These are phyloP conservation scores for Rutpela maculata DNA, from an alignment of 2,888 invertebrate genomes.

Conservation along the genomic window DNA sequence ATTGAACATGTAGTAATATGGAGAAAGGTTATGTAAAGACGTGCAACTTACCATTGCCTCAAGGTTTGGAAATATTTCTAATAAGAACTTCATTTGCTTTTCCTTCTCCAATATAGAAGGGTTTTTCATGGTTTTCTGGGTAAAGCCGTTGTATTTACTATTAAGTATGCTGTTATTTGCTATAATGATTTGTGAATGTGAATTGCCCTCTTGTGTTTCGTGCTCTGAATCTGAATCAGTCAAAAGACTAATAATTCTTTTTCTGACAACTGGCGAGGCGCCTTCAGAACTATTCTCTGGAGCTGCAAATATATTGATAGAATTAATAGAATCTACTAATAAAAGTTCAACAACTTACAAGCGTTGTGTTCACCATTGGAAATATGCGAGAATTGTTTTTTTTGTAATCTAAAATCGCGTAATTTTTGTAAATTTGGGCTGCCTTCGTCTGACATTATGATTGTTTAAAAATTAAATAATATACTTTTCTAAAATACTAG, in stretches of 20 bases:
- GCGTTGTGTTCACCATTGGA: conserved; percentile 59
- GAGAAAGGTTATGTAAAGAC: background rate
- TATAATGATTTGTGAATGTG: conserved; percentile 38
- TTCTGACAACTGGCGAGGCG: conserved; percentile 36
- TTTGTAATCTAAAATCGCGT: conserved; percentile 83
- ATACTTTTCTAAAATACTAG: conserved; percentile 17
- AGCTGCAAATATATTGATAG: conserved; percentile 54
- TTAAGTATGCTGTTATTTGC: conserved; percentile 50
- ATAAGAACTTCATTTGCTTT: conserved; percentile 79
- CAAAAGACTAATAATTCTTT: conserved; percentile 60
- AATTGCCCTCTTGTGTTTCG: conserved; percentile 56
- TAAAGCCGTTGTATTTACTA: conserved; percentile 54
- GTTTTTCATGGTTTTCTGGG: conserved; percentile 59
- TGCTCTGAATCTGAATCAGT: conserved; percentile 77
- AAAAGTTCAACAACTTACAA: conserved; percentile 61
- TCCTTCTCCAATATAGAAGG: conserved; percentile 74
- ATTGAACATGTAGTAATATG: too few species aligned
- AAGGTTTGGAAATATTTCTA: conserved; percentile 79
- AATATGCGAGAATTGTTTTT: conserved; percentile 74
- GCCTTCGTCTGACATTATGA: conserved; percentile 72
- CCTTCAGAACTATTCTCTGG: conserved; percentile 52
- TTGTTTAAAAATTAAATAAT: conserved; percentile 17
- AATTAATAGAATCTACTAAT: conserved; percentile 39
- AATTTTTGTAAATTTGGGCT: conserved; percentile 80
- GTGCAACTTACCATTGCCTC: conserved; percentile 75